phyloP scores from a whole-genome alignment of 2,888 invertebrate genomes.

The Chrysolina oricalcia region DNA sequence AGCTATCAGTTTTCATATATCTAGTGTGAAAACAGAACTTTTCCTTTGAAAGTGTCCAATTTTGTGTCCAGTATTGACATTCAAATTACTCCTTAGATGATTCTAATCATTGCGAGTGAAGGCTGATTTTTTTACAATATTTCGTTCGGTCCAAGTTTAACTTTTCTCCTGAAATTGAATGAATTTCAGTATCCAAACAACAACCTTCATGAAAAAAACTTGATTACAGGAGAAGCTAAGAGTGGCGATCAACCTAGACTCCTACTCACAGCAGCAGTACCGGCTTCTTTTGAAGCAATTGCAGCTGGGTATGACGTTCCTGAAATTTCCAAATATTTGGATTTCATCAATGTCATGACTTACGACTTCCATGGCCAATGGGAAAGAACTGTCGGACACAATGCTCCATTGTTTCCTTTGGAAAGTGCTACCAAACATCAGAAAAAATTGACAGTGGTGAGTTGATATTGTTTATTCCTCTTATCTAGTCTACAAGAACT shows the following conservation, averaged over 20 bases:
- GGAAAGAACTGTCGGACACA: constrained; percentile 94
- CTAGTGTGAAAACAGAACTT: too few relatives aligned
- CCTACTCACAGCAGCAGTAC: constrained; percentile 86
- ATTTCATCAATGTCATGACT: constrained; percentile 96
- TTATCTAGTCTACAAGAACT: too few relatives aligned
- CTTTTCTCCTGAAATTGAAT: too few relatives aligned
- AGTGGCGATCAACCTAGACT: constrained; percentile 85
- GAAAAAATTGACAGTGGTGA: constrained; percentile 92
- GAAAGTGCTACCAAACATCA: constrained; percentile 93
- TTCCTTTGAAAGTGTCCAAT: too few relatives aligned
- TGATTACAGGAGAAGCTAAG: constrained; percentile 76
- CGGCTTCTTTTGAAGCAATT: constrained; percentile 94
- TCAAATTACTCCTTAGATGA: too few relatives aligned
- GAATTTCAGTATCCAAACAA: not conserved
- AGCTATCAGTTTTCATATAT: too few relatives aligned
- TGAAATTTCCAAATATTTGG: constrained; percentile 93
- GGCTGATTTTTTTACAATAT: too few relatives aligned
- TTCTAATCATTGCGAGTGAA: too few relatives aligned
- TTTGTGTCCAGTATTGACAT: too few relatives aligned
- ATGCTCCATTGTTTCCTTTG: constrained; percentile 90
- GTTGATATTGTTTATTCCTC: constrained; percentile 68
- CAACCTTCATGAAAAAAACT: too few relatives aligned
- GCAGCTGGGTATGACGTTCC: constrained; percentile 95
- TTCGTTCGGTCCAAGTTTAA: too few relatives aligned
- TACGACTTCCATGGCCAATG: constrained; percentile 97